phyloP scores from a whole-genome alignment of 2,113 vertebrate species.

The Cololabis saira region DNA sequence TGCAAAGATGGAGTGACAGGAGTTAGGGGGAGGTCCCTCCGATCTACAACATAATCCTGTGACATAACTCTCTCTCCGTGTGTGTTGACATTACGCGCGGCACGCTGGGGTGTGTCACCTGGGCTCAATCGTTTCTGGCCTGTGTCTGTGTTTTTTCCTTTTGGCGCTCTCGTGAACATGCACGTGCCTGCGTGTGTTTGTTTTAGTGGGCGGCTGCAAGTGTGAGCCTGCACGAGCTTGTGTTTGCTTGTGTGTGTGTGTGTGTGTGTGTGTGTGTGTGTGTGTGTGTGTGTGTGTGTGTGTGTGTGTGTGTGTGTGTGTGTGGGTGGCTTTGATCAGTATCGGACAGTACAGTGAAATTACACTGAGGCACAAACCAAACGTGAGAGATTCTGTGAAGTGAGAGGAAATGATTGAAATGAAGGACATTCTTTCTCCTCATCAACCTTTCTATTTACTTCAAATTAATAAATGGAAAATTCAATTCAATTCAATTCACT shows the following conservation, averaged over 20 bases:
- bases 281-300: slow-evolving; percentile 1
- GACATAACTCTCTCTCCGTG: slow-evolving; percentile 60
- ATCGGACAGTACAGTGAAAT: neutral
- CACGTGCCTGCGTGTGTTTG: slow-evolving; percentile 23
- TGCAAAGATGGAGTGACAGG: slow-evolving; percentile 13
- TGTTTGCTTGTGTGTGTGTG: slow-evolving; percentile 1
- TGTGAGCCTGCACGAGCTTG: slow-evolving; percentile 14
- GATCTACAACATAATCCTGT: slow-evolving; percentile 17
- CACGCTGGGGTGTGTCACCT: slow-evolving; percentile 63
- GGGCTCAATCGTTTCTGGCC: slow-evolving; percentile 31
- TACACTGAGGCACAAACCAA: neutral
- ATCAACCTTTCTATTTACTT: no score
- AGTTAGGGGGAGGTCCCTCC: slow-evolving; percentile 17
- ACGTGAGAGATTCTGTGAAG: slow-evolving; percentile 2
- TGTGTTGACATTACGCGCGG: slow-evolving; percentile 55
- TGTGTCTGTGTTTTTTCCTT: slow-evolving; percentile 7
- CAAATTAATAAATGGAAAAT: no score
- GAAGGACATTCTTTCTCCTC: no score
- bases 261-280: no score
- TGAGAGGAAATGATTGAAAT: neutral
- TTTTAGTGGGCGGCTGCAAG: slow-evolving; percentile 23
- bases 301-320: neutral
- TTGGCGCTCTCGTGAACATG: slow-evolving; percentile 6
- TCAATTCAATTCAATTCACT: no score
- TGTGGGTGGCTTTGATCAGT: neutral